Conservation (phyloP, 2,888 invertebrate genomes). For the Entomobrya proxima region DNA sequence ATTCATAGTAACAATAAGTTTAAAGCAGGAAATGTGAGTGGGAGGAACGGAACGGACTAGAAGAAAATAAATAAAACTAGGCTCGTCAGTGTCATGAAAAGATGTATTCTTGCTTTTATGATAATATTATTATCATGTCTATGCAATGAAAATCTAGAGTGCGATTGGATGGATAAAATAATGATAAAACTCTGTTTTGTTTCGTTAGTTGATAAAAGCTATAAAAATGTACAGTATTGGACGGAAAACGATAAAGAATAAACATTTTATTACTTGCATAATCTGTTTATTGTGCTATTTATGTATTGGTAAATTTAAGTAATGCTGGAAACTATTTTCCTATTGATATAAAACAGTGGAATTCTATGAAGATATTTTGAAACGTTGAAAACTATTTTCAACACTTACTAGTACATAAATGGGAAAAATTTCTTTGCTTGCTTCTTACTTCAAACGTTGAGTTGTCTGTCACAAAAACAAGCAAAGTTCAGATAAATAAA, state of each 20-base stretch:
- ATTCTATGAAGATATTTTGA: too few relatives aligned
- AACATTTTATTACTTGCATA: slow-evolving; percentile 50
- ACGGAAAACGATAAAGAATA: not conserved
- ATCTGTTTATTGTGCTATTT: slow-evolving; percentile 50
- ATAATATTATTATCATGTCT: slow-evolving; percentile 4
- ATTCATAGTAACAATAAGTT: not conserved
- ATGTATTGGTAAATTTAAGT: slow-evolving; percentile 30
- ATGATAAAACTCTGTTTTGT: slow-evolving; percentile 20
- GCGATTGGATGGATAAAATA: slow-evolving; percentile 4
- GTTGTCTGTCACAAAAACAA: too few relatives aligned
- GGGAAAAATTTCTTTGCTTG: too few relatives aligned
- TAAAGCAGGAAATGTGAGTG: not conserved
- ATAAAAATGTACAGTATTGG: slow-evolving; percentile 22
- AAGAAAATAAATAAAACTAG: not conserved
- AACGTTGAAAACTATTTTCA: too few relatives aligned
- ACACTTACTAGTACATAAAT: too few relatives aligned
- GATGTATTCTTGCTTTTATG: not conserved
- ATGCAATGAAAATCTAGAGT: too few relatives aligned
- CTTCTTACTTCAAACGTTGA: too few relatives aligned
- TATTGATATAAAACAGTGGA: not conserved
- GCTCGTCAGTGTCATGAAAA: not conserved
- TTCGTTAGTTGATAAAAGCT: slow-evolving; percentile 32
- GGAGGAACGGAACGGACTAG: not conserved
- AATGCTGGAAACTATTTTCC: not conserved
- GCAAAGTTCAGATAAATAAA: too few relatives aligned